Conservation (phyloP, 1,140 invertebrate genomes). For the Diorhabda sublineata region DNA sequence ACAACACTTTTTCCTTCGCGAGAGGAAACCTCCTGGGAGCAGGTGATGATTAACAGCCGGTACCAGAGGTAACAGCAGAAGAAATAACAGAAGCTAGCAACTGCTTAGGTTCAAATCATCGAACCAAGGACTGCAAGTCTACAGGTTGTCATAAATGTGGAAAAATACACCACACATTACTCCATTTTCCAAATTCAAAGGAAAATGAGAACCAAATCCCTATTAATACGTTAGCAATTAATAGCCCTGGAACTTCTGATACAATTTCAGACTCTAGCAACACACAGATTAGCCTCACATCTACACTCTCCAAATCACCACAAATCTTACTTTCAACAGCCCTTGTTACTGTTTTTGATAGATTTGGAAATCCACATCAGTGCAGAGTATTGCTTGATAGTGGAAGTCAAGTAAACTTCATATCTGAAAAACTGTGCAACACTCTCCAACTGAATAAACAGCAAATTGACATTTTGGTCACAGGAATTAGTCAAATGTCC, state of each 20-base stretch:
- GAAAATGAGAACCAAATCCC: no score
- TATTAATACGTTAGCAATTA: no score
- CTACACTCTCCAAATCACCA: background rate
- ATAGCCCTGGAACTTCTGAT: background rate
- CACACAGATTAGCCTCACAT: background rate
- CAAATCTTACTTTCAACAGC: slow-evolving; percentile 25
- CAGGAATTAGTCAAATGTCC: slow-evolving; percentile 9
- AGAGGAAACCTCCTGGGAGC: no score
- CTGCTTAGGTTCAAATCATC: slow-evolving; percentile 5
- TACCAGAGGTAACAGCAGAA: no score
- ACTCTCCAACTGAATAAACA: slow-evolving; percentile 10
- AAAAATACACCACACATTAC: slow-evolving; percentile 24
- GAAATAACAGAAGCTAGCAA: no score
- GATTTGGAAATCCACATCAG: background rate
- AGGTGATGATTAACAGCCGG: no score
- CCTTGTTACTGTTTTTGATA: slow-evolving; percentile 16
- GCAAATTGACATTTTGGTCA: slow-evolving; percentile 8
- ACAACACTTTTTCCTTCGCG: no score
- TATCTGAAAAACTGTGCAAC: slow-evolving; percentile 12
- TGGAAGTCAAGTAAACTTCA: slow-evolving; percentile 15
- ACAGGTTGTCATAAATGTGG: slow-evolving; percentile 11
- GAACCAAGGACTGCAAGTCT: slow-evolving; percentile 11
- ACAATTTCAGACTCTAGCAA: no score
- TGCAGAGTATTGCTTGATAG: slow-evolving; percentile 15
- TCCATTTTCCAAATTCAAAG: slow-evolving; percentile 17